Evolutionary conservation across 2,113 vertebrate genomes (phyloP), one percentile per base, ranked within the genome.

Genomic region (Dicerorhinus sumatrensis): DNA sequence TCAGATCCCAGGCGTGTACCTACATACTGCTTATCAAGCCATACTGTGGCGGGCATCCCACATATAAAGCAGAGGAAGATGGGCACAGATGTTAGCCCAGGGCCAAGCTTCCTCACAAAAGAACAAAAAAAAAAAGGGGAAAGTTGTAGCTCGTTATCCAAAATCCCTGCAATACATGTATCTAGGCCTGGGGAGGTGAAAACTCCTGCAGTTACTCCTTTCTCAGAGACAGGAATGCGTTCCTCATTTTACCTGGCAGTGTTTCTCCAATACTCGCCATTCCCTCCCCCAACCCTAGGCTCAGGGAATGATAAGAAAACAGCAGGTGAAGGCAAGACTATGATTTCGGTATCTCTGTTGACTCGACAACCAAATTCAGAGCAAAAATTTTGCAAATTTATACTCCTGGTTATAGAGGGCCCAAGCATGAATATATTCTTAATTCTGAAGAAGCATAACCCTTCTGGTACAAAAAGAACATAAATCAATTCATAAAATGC

Each of bases 401-500:
- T 72, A 92, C 4, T 94, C 42, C 36, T 73, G 42, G 46, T 56
- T 90, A 63, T 58, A 31, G 46, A 70, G 8, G 11, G 6, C 36
- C 60, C 46, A 46, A 42, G 25, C 31, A 70, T 42, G 31, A 89
- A 86, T 92, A 72, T 72, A 90, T 62, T 72, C 72, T 51, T 65
- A 90, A 58, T 70, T 77, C 62, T 77, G 73, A 89, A 54, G 21
- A 92, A 96, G 2, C 18, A 12, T 33, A 95, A 70, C 33, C 8
- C 33, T 85, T 85, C 31, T 70, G 29, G 16, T 29, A 72, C 31
- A 79, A 75, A 81, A 90, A 86, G 16, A 86, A 69, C 31, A 63
- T 75, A 33, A 72, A 77, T 83, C 46, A 51, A 72, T 92, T 94
- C 65, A 67, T 77, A 65, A 89, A 90, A 70, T 63, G 11, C 31